Conservation (phyloP, 1,140 invertebrate species). For the Papilio dardanus region DNA sequence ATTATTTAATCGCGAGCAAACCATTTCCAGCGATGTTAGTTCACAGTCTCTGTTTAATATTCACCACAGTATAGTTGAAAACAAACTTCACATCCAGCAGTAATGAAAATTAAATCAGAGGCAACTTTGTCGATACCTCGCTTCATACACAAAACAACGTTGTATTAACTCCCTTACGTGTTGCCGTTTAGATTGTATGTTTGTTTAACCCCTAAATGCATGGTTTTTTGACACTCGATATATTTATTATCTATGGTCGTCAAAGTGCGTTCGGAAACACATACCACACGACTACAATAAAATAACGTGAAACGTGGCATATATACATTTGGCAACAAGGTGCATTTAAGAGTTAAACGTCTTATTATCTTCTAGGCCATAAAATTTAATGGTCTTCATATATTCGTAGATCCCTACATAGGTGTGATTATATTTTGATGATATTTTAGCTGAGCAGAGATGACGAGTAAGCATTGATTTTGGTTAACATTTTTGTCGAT, state of each 20-base stretch:
- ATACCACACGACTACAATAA: too few relatives aligned
- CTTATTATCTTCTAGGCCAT: too few relatives aligned
- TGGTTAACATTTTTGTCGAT: background rate
- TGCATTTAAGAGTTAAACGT: too few relatives aligned
- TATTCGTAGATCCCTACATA: too few relatives aligned
- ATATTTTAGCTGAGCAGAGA: too few relatives aligned
- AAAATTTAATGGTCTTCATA: too few relatives aligned
- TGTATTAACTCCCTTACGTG: constrained; percentile 14
- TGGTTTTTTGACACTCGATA: background rate
- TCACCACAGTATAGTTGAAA: constrained; percentile 33
- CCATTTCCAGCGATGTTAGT: constrained; percentile 24
- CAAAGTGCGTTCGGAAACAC: too few relatives aligned
- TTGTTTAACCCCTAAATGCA: background rate
- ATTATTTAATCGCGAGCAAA: constrained; percentile 12
- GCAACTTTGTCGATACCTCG: constrained; percentile 29
- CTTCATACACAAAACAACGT: constrained; percentile 31
- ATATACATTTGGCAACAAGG: too few relatives aligned
- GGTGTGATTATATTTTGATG: too few relatives aligned
- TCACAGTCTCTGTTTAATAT: constrained; percentile 34
- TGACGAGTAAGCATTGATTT: too few relatives aligned
- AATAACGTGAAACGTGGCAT: too few relatives aligned
- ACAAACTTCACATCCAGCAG: constrained; percentile 31
- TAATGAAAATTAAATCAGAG: constrained; percentile 35
- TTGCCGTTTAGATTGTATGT: background rate
- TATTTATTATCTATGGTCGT: too few relatives aligned